Conservation (phyloP, 2,113 vertebrate genomes). For the Oryzias melastigma region DNA sequence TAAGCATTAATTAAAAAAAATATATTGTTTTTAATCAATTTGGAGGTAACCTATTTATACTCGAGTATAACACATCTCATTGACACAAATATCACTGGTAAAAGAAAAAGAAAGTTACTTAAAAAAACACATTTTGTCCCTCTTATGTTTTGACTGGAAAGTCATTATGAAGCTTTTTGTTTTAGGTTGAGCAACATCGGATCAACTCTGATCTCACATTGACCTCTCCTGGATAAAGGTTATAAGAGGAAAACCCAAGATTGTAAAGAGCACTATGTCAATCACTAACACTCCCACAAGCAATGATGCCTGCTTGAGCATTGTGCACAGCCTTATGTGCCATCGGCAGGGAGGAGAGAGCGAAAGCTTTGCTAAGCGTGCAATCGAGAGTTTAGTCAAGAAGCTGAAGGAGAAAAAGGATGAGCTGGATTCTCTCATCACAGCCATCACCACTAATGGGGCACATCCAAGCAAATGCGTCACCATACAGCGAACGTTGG, state of each 20-base stretch:
- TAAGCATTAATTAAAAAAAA: no score
- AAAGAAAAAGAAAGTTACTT: no score
- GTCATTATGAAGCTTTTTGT: not conserved
- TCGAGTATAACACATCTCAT: no score
- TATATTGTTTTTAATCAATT: no score
- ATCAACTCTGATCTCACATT: conserved; percentile 6
- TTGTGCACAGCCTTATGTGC: conserved; percentile 98
- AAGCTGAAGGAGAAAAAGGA: conserved; percentile 99
- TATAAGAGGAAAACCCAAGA: conserved; percentile 26
- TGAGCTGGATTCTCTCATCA: conserved; percentile 95
- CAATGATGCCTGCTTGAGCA: conserved; percentile 96
- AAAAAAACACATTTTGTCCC: no score
- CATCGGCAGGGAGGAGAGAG: conserved; percentile 97
- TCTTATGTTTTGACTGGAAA: no score
- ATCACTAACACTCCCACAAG: conserved; percentile 96
- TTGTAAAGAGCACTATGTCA: conserved; percentile 81
- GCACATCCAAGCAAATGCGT: conserved; percentile 98
- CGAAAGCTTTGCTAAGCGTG: conserved; percentile 94
- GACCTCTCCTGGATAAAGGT: conserved; percentile 10
- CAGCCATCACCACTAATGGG: conserved; percentile 96
- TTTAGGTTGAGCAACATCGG: conserved; percentile 24
- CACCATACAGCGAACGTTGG: conserved; percentile 94
- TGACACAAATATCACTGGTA: no score
- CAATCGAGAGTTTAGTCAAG: conserved; percentile 96
- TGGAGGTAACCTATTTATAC: no score